Evolutionary conservation across 2,113 vertebrate genomes (phyloP).

Genomic region (Neolamprologus fasciatus): DNA sequence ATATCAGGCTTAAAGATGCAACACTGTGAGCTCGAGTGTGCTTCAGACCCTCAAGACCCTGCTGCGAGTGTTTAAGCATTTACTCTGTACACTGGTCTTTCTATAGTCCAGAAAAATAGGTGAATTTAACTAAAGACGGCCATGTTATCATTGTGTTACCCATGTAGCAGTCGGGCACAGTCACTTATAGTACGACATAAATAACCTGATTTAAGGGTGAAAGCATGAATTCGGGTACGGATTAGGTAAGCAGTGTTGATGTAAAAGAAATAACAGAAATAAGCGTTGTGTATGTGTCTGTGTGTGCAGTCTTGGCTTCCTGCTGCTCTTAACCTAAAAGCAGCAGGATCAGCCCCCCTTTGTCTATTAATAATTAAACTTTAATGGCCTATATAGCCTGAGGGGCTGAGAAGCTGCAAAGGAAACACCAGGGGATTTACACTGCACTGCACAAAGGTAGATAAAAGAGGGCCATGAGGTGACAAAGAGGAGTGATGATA

Average conservation of each 20-base stretch:
- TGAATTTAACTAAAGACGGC: not conserved
- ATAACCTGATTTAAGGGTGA: not conserved
- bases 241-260: not conserved
- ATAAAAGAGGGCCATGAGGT: not conserved
- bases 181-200: not conserved
- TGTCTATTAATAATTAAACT: slow-evolving; percentile 56
- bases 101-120: not conserved
- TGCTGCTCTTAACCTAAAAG: not conserved
- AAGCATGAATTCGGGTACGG: not conserved
- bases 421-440: not conserved
- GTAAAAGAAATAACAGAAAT: not conserved
- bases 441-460: not conserved
- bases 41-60: not conserved
- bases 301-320: not conserved
- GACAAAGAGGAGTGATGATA: not conserved
- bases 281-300: not conserved
- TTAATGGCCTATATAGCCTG: slow-evolving; percentile 26
- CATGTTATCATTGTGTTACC: not conserved
- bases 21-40: not conserved
- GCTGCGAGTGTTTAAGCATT: not conserved
- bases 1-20: not conserved
- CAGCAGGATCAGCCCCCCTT: slow-evolving; percentile 12
- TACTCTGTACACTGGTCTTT: not conserved
- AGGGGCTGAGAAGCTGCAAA: not conserved
- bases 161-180: not conserved